phyloP scores from a whole-genome alignment of 2,888 invertebrate genomes.

The Leucozona laternaria region DNA sequence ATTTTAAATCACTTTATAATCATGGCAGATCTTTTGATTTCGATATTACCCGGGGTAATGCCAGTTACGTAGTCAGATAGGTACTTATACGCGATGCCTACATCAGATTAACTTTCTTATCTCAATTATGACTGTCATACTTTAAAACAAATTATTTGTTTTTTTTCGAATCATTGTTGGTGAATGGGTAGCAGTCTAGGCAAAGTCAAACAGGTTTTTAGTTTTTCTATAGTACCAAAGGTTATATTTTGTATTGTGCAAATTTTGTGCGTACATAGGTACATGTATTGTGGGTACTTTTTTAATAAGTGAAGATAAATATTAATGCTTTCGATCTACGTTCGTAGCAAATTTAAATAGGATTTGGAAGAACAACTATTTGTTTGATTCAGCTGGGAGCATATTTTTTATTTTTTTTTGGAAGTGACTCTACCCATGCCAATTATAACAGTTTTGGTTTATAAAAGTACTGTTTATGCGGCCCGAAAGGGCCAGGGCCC shows the following conservation, averaged over 20 bases:
- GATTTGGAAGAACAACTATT: too few species aligned
- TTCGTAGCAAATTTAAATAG: too few species aligned
- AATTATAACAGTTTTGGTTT: too few species aligned
- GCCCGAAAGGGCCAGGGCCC: too few species aligned
- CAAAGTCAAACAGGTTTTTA: neutral
- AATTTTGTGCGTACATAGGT: too few species aligned
- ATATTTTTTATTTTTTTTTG: too few species aligned
- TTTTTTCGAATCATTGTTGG: neutral
- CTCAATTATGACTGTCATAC: neutral
- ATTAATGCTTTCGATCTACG: too few species aligned
- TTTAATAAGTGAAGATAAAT: too few species aligned
- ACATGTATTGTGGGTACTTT: too few species aligned
- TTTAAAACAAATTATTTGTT: neutral
- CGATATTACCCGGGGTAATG: neutral
- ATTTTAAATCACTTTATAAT: neutral
- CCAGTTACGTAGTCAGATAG: neutral
- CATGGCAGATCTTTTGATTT: neutral
- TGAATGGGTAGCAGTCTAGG: neutral
- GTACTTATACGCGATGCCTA: neutral
- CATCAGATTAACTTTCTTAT: slow-evolving; percentile 9
- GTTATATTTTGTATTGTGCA: neutral
- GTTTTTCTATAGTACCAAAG: neutral
- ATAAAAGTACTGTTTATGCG: too few species aligned
- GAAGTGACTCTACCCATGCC: too few species aligned
- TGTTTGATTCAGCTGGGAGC: too few species aligned